Evolutionary conservation across 1,140 invertebrate species (phyloP).

Genomic region (Bombus consobrinus): DNA sequence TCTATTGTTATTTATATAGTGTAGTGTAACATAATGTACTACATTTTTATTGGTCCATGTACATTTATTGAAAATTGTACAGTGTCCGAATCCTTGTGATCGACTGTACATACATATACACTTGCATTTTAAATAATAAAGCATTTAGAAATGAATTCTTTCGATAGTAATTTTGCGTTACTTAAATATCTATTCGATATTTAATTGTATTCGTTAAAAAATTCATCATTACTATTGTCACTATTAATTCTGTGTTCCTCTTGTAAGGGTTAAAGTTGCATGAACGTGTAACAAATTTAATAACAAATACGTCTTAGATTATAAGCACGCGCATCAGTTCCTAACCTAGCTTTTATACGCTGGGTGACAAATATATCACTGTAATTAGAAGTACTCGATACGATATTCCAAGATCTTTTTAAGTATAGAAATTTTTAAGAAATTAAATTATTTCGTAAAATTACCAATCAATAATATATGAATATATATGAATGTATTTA

Average conservation of each 20-base stretch:
- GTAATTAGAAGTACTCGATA: background rate
- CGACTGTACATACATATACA: background rate
- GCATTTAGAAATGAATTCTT: background rate
- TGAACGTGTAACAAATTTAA: constrained; percentile 12
- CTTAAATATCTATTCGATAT: background rate
- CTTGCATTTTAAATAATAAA: background rate
- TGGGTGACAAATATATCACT: background rate
- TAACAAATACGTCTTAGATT: constrained; percentile 18
- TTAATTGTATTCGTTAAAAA: background rate
- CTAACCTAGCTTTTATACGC: background rate
- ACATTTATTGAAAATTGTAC: no score
- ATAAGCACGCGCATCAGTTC: background rate
- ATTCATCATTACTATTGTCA: background rate
- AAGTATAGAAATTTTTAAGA: background rate
- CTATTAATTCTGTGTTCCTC: background rate
- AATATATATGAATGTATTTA: no score
- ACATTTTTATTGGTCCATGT: no score
- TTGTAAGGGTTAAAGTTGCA: constrained; percentile 16
- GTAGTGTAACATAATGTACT: no score
- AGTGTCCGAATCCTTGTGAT: no score
- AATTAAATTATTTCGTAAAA: background rate
- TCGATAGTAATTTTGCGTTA: background rate
- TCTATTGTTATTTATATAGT: no score
- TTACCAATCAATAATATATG: background rate
- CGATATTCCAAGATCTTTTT: background rate